Conservation (phyloP, 53 echinoderm and acorn worm genomes). For the Glandiceps talaboti region DNA sequence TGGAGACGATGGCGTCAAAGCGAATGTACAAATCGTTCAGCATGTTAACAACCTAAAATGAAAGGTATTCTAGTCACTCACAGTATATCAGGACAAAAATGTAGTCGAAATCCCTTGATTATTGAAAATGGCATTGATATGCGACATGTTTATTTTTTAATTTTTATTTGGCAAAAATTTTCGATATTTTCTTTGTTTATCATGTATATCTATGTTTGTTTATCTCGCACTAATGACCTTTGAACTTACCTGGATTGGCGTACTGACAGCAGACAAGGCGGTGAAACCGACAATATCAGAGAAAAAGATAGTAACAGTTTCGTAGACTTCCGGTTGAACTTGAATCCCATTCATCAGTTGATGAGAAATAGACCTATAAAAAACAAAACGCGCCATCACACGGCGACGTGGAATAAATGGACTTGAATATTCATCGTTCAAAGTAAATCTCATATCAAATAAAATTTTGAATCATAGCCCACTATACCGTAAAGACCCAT, state of each 20-base stretch:
- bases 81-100: not conserved
- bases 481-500: too few relatives aligned
- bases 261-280: conserved; percentile 92
- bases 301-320: conserved; percentile 87
- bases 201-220: too few relatives aligned
- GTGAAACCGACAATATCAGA: conserved; percentile 98
- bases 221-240: too few relatives aligned
- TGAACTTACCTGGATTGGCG: conserved; percentile 77
- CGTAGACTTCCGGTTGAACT: conserved; percentile 78
- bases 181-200: too few relatives aligned
- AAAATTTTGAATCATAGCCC: too few relatives aligned
- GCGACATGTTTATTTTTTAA: too few relatives aligned
- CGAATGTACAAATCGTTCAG: conserved; percentile 82
- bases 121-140: too few relatives aligned
- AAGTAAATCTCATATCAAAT: not conserved
- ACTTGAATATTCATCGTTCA: not conserved
- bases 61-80: not conserved
- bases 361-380: conserved; percentile 67
- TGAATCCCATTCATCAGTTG: conserved; percentile 94
- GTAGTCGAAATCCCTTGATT: not conserved
- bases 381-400: not conserved
- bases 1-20: conserved; percentile 89
- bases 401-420: too few relatives aligned
- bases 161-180: too few relatives aligned
- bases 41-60: conserved; percentile 69